Evolutionary conservation across 2,888 invertebrate genomes (phyloP).

Genomic region (Pilophorus perplexus): DNA sequence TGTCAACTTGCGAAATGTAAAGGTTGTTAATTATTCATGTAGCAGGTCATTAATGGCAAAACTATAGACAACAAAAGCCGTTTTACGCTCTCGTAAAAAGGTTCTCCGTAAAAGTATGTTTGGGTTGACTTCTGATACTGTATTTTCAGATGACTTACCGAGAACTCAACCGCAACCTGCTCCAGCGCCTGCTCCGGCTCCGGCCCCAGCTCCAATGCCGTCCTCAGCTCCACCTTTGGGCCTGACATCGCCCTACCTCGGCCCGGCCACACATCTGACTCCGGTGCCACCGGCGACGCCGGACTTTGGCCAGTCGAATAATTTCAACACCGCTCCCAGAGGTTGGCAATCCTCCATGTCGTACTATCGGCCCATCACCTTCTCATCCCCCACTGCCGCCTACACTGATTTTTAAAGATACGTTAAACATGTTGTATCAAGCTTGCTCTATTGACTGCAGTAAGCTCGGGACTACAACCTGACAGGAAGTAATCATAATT

Average conservation of each 20-base stretch:
- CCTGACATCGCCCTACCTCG: constrained; percentile 22
- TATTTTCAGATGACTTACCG: constrained; percentile 29
- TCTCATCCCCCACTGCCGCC: constrained; percentile 54
- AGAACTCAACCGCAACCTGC: background rate
- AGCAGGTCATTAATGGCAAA: too few species aligned
- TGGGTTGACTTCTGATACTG: too few species aligned
- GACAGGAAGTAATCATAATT: too few species aligned
- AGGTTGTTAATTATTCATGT: too few species aligned
- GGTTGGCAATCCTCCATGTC: constrained; percentile 71
- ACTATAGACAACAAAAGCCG: too few species aligned
- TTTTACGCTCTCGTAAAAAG: too few species aligned
- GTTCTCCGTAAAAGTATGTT: too few species aligned
- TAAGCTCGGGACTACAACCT: too few species aligned
- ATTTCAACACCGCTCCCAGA: constrained; percentile 79
- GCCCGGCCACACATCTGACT: constrained; percentile 32
- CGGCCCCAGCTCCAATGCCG: constrained; percentile 2
- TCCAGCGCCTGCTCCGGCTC: too few species aligned
- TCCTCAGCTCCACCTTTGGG: constrained; percentile 3
- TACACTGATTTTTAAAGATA: constrained; percentile 26
- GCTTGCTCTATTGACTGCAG: too few species aligned
- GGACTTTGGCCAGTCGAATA: constrained; percentile 53
- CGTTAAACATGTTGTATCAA: too few species aligned
- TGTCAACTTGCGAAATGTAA: too few species aligned
- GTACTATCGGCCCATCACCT: constrained; percentile 70
- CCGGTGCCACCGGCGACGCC: constrained; percentile 42